Evolutionary conservation across 1,140 invertebrate genomes (phyloP), one percentile per base, ranked within the genome.

Genomic region (Harlomillsia oculata): DNA sequence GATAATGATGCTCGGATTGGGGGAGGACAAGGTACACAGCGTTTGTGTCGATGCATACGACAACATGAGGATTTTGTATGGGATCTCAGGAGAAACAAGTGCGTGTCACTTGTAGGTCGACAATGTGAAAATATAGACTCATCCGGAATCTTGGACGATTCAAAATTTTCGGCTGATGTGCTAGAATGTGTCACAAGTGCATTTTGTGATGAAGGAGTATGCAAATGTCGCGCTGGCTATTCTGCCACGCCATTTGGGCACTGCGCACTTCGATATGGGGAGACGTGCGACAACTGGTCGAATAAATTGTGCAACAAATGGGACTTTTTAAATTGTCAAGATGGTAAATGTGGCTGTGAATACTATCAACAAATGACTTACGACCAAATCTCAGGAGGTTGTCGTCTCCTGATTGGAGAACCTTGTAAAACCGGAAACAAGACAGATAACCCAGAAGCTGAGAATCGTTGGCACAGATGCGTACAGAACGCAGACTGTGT

Each of bases 311-410:
- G 39, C 40, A 48, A 56, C 18, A 45, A 44, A 16, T 36, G 45
- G 21, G 37, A 58, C n/a, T 46, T 52, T 16, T 37, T 58, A n/a
- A 28, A 41, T 45, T 58, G 56, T 32, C 18, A 20, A 0, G 49
- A 36, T 20, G 41, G 49, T 2, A 34, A 23, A 34, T 58, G 56
- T 29, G 29, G 26, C 20, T 58, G 56, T 30, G 46, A 45, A 37
- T 58, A 45, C 45, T 58, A 50, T 20, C 41, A 39, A 21, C 56
- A 58, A 30, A 45, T 58, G 48, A 46, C 20, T 28, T 58, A 53
- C 18, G 55, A 57, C 26, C 25, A n/a, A 14, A 6, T 9, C 5
- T 13, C 18, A 18, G 39, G 39, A 50, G 16, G 39, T 2, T 2
- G 34, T 37, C 1, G 30, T 28, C 8, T 50, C 0, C 13, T 50